phyloP scores from a whole-genome alignment of 1,140 invertebrate species.

The Leptopilina boulardi region DNA sequence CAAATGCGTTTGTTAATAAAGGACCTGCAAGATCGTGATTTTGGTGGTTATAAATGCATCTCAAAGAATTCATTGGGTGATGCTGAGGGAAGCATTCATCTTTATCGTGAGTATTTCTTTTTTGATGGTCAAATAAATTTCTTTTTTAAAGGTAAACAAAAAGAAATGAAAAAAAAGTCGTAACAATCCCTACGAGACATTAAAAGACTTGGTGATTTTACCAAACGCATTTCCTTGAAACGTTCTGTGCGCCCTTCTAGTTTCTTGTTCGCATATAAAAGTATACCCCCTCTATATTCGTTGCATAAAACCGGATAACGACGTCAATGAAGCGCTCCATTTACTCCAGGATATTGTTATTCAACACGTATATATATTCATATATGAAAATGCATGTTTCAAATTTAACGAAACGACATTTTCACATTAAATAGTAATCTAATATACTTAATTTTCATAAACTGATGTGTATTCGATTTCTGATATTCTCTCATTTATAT shows the following conservation, averaged over 20 bases:
- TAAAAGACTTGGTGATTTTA: conserved; percentile 25
- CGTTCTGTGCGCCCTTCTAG: conserved; percentile 3
- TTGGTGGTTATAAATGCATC: conserved; percentile 93
- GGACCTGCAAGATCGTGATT: conserved; percentile 85
- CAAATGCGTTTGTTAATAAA: conserved; percentile 88
- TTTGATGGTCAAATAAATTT: conserved; percentile 20
- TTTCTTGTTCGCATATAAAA: conserved; percentile 16
- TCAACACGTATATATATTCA: neutral
- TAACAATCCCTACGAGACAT: conserved; percentile 39
- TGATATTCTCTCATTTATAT: no score
- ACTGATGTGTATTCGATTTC: no score
- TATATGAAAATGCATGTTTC: conserved; percentile 4
- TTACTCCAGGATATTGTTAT: conserved; percentile 8
- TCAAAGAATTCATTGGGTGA: conserved; percentile 94
- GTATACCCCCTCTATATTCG: neutral
- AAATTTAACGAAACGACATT: neutral
- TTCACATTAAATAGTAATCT: no score
- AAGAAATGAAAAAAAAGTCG: conserved; percentile 40
- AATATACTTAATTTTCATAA: no score
- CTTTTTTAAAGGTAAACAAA: conserved; percentile 22
- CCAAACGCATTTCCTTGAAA: conserved; percentile 20
- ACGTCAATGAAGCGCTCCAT: conserved; percentile 10
- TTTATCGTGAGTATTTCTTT: conserved; percentile 84
- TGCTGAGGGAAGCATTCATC: conserved; percentile 89
- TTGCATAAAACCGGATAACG: conserved; percentile 18